Base-by-base conservation (phyloP, 2,888 invertebrate species). In the Hipparchia sbordonii region DNA sequence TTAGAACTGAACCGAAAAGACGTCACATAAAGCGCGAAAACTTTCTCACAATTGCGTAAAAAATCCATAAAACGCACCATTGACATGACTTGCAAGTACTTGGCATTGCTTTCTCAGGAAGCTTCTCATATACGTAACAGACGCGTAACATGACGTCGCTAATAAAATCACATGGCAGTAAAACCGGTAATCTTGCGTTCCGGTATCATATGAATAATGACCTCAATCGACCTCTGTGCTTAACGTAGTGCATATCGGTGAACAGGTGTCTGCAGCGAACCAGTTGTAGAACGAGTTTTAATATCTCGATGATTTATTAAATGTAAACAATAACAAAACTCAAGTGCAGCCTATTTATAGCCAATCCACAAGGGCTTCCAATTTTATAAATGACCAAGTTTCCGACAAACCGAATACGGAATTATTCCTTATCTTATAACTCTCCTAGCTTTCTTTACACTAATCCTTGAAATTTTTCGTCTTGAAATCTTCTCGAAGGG, bases 111-210 rank as follows among this genome's bases (percentile, higher is more conserved):
- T 81, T 83, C 81, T 81, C 79, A 78, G 78, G 78, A 80, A 87
- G 82, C 81, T 82, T 59, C 59, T 84, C 82, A 81, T 79, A 72
- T 76, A 80, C 83, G 81, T 83, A 85, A 82, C 73, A 75, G 74
- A 76, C 79, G 77, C 81, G 81, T 82, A 82, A 81, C 80, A 81
- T 81, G 79, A 81, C 79, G 79, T 84, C 82, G 81, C 82, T 81
- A 52, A 72, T 83, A 80, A 80, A 84, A 84, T 85, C 92, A 92
- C 84, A 86, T 90, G 89, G 88, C 84, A 74, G 89, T 84, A 85
- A 85, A 88, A 92, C 93, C 89, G 89, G 92, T 90, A 84, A 70
- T 70, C 70, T 74, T 48, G 67, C 69, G 77, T 79, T 80, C 82
- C 82, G 80, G 83, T 83, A 82, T 80, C 85, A 81, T 84, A 82